Percentiles rank a stretch among this genome's conserved stretches.
These are phyloP conservation scores for Drosophila nikananu DNA, from an alignment of 1,140 invertebrate species.

Conservation along the genomic window DNA sequence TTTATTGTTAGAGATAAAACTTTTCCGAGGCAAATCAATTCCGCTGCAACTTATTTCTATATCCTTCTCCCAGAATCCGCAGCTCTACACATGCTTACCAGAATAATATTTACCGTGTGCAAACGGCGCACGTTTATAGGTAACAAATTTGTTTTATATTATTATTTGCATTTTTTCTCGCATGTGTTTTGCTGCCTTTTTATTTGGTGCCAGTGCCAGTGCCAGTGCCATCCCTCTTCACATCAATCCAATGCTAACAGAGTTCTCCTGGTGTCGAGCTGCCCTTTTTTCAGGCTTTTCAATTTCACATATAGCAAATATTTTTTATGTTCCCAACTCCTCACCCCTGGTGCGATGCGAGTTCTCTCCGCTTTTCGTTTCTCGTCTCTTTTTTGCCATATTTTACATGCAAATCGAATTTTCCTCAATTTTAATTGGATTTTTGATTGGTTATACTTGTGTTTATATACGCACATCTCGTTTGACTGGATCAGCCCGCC, in stretches of 20 bases:
- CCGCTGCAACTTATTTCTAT: not conserved
- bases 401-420: constrained; percentile 85
- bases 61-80: not conserved
- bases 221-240: constrained; percentile 34
- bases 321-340: constrained; percentile 71
- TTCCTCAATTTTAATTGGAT: constrained; percentile 85
- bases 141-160: constrained; percentile 79
- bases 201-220: constrained; percentile 15
- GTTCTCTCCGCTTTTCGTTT: constrained; percentile 28
- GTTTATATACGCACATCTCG: constrained; percentile 80
- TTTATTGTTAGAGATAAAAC: not conserved
- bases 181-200: constrained; percentile 22
- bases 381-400: constrained; percentile 70
- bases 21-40: constrained; percentile 29
- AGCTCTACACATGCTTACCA: constrained; percentile 19
- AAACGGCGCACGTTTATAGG: constrained; percentile 73
- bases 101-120: constrained; percentile 68
- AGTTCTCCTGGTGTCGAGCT: constrained; percentile 61
- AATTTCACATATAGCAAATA: constrained; percentile 81
- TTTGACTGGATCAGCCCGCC: constrained; percentile 42
- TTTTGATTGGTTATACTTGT: constrained; percentile 85
- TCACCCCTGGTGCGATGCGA: constrained; percentile 3
- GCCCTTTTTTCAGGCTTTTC: constrained; percentile 80
- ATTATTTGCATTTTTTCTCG: constrained; percentile 62
- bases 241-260: constrained; percentile 72